These are phyloP conservation scores for Pedionomus torquatus DNA, from an alignment of 2,113 vertebrate genomes.

Conservation along the genomic window DNA sequence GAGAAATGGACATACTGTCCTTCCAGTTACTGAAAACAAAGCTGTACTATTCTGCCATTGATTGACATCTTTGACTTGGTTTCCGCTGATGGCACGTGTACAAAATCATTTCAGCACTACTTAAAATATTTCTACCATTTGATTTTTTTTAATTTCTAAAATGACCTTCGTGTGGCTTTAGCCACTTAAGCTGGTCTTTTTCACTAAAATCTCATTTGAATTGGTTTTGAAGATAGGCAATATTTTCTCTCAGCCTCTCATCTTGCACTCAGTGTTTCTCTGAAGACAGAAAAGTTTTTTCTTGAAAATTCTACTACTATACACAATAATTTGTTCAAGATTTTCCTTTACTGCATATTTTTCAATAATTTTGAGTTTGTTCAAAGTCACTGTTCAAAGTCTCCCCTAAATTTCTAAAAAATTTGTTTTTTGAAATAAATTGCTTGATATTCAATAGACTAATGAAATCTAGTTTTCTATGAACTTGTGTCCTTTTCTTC, in stretches of 20 bases:
- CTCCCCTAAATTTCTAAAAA: not conserved
- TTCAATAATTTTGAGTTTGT: not conserved
- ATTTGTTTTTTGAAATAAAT: not conserved
- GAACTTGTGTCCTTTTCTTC: not conserved
- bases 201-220: not conserved
- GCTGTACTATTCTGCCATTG: rapidly evolving
- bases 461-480: not conserved
- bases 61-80: not conserved
- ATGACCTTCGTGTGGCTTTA: not conserved
- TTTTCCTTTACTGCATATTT: not conserved
- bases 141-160: not conserved
- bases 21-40: not conserved
- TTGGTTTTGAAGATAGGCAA: not conserved
- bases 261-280: not conserved
- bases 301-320: not conserved
- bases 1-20: not conserved
- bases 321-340: not conserved
- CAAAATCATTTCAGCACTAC: not conserved
- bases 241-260: not conserved
- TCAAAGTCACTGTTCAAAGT: not conserved
- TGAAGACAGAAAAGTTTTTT: not conserved
- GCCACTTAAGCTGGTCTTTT: not conserved
- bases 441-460: not conserved
- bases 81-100: not conserved
- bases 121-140: not conserved